Base-by-base conservation (phyloP, 2,888 invertebrate genomes). In the Pandemis corylana region DNA sequence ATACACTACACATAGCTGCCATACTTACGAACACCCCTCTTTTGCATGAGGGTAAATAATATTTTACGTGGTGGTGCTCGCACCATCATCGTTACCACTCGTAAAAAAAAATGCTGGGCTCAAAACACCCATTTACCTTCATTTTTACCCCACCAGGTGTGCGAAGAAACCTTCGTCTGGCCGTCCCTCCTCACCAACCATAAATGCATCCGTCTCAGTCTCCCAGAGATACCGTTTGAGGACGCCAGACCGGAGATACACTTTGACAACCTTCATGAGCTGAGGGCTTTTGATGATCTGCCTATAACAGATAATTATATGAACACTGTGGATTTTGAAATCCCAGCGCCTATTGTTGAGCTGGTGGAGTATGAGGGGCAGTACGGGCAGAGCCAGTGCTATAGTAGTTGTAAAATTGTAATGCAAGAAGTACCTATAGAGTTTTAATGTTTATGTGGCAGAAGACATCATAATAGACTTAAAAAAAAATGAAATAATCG, bases 391-490 rank as follows among this genome's bases (percentile, higher is more conserved):
- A 80, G 53, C 59, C 64, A 68, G 59, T 49, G 36, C 13, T 84
- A 86, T n/a, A 83, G 79, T 78, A 86, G 86, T 0, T 92, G 89
- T 79, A 91, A 87, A 59, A 74, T 93, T 15, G 81, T 90, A 0
- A 84, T 91, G 86, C 91, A 92, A 42, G 93, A 93, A 75, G 93
- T 93, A 13, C 93, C 93, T 0, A 91, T 93, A 15, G 93, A 93
- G 76, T 93, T 93, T 81, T 92, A 79, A 81, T 28, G 9, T 42
- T 6, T 6, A 41, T 13, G 13, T 62, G 13, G 20, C 28, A 4
- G 28, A 4, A 36, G 28, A 36, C 28, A 36, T 36, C 0, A 36
- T 36, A 36, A 36, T 36, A 36, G 4, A 36, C 20, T 20, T 20
- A 0, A 20, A 20, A 20, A 20, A 20, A 20, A 0, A 20, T 20